Evolutionary conservation across 1,140 invertebrate genomes (phyloP), one percentile per base, ranked within the genome.

Genomic region (Drosophila nannoptera): DNA sequence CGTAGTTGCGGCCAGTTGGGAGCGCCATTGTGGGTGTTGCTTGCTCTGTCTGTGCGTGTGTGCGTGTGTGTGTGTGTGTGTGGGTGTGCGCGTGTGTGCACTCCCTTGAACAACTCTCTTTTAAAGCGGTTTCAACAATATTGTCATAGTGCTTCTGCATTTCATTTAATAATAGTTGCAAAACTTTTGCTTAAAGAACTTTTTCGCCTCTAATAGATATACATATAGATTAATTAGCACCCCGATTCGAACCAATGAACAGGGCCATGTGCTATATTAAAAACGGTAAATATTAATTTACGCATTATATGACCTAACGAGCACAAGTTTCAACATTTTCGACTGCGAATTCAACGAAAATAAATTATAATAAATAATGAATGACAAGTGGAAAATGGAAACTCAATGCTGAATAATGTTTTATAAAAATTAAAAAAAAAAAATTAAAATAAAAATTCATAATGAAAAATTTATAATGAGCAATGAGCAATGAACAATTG

Each of bases 1-100:
- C 73, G 52, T 70, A 83, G 75, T 81, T 77, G 70, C 58, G 69
- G 66, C 53, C 62, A 77, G 76, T 43, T 63, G 73, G 63, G 67
- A 69, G 67, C 54, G 43, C 31, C 66, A 46, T 22, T 22, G 22
- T 22, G 22, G 22, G 22, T 22, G 22, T 22, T 22, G 22, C 22
- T 22, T 3, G 22, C 22, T 22, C 22, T 1, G 22, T 50, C 29
- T 52, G 46, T 61, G 48, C 7, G 5, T 29, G 31, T 46, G 43
- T 45, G 43, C 7, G 7, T 45, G 16, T 16, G 2, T 16, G 14
- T 16, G 42, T 45, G 42, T 7, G 7, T 14, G 42, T 8, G 43
- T 29, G 43, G 22, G 43, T 46, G 43, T 29, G 45, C 9, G 22
- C 5, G 8, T 46, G 14, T 22, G 14, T 8, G 14, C 29, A 0